Evolutionary conservation across 2,113 vertebrate genomes (phyloP), one percentile per base, ranked within the genome.

Genomic region (Pelmatolapia mariae): DNA sequence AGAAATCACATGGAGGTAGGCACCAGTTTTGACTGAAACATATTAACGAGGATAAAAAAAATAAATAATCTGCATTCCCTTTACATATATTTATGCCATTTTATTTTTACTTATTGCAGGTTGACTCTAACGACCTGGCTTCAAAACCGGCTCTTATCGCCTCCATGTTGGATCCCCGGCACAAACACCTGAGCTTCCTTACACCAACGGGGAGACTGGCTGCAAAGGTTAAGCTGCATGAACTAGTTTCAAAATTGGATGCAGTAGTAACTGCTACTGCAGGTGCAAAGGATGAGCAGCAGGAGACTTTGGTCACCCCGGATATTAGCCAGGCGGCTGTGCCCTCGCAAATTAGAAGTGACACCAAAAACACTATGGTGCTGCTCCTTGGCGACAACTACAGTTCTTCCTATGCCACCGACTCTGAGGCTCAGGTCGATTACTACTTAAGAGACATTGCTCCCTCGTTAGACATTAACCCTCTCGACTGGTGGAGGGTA

Each of bases 371-470:
- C 86, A 94, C 94, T 40, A 95, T 95, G 93, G 82, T 91, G 87
- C 15, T 94, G 54, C 92, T 95, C 45, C 91, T 95, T 1, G 94
- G 94, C 10, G 92, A 93, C 83, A 93, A 94, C 88, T 95, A 95
- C 82, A 95, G 93, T 9, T 93, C 91, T 52, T 91, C 91, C 13
- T 93, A 93, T 15, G 91, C 94, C 53, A 93, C 93, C 1, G 93
- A 95, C 86, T 92, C 92, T 3, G 92, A 94, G 76, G 93, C 94
- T 22, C 94, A 95, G 86, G 92, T 95, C 1, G 94, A 93, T 85
- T 95, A 93, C 76, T 94, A 95, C 86, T 40, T 95, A 61, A 93
- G 95, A 86, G 94, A 95, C 90, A 93, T 94, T 33, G 92, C 92
- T 22, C 91, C 93, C 11, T 90, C 95, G 1, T 29, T 95, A 63